phyloP scores from a whole-genome alignment of 2,797 vertebrate species.

The Nothura maculosa region DNA sequence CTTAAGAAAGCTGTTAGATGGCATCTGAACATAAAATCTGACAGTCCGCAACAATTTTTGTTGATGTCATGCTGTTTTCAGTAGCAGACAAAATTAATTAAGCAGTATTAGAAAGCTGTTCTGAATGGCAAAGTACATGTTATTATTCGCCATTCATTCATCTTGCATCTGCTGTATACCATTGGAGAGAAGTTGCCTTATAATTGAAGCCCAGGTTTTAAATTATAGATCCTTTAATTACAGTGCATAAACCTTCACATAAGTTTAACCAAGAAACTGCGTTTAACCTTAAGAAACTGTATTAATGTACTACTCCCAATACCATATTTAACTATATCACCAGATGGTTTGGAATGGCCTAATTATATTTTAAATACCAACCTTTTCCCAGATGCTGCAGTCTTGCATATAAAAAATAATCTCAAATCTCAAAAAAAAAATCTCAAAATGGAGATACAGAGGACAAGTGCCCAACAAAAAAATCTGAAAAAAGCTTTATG shows the following conservation, averaged over 20 bases:
- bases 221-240: neutral
- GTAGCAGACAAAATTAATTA: neutral
- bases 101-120: neutral
- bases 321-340: neutral
- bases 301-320: neutral
- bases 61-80: neutral
- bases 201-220: neutral
- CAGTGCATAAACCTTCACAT: neutral
- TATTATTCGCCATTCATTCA: fast-evolving
- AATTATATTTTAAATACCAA: neutral
- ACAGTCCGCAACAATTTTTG: neutral
- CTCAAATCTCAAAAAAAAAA: neutral
- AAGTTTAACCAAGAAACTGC: neutral
- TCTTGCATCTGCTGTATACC: neutral
- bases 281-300: neutral
- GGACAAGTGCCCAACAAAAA: neutral
- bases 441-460: neutral
- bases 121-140: neutral
- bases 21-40: neutral
- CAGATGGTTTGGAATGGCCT: neutral
- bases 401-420: neutral
- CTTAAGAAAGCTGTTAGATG: neutral
- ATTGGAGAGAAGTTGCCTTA: neutral
- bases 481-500: neutral
- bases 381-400: neutral